phyloP scores from a whole-genome alignment of 2,888 invertebrate species.

The Pecten maximus region DNA sequence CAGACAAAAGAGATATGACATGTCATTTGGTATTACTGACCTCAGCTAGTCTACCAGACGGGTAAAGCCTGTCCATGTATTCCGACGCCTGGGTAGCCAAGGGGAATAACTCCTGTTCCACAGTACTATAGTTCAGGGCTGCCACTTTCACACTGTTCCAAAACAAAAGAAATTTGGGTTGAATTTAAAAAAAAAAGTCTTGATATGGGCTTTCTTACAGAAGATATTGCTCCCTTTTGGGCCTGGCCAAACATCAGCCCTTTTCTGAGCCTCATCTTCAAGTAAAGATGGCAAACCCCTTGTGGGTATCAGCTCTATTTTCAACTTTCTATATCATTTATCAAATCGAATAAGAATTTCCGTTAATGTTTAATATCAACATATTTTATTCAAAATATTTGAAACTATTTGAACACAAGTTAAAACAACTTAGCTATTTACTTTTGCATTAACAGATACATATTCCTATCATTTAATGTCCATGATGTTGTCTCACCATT shows the following conservation, averaged over 20 bases:
- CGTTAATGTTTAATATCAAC: too few species aligned
- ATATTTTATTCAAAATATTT: too few species aligned
- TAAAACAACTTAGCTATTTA: too few species aligned
- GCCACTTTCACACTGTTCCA: conserved; percentile 84
- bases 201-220: neutral
- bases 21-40: conserved; percentile 79
- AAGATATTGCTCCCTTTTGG: too few species aligned
- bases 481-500: conserved; percentile 81
- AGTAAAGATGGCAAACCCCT: too few species aligned
- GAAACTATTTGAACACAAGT: too few species aligned
- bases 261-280: too few species aligned
- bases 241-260: too few species aligned
- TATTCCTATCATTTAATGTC: neutral
- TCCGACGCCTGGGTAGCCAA: conserved; percentile 89
- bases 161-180: neutral
- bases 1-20: neutral
- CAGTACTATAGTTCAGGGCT: conserved; percentile 87
- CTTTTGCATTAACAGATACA: too few species aligned
- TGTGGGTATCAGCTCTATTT: too few species aligned
- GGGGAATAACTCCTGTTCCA: conserved; percentile 90
- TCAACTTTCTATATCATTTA: too few species aligned
- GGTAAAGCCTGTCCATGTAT: conserved; percentile 89
- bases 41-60: conserved; percentile 91
- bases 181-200: neutral
- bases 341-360: too few species aligned